Evolutionary conservation across 2,888 invertebrate species (phyloP).

Genomic region (Caenorhabditis zanzibari): DNA sequence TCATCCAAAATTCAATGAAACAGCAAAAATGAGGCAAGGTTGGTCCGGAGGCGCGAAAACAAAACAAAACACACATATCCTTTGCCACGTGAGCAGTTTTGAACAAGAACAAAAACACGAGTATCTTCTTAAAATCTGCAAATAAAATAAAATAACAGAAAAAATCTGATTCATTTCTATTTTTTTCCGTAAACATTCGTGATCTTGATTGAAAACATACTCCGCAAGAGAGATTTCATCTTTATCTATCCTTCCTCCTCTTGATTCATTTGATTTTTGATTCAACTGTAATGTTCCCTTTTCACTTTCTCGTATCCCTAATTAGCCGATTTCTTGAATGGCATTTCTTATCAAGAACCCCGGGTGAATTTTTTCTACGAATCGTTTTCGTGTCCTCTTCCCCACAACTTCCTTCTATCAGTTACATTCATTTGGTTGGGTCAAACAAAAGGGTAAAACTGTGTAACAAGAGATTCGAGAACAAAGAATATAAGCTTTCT

Average conservation of each 20-base stretch:
- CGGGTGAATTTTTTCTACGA: conserved; percentile 13
- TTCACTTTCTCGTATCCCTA: neutral
- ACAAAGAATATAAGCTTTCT: conserved; percentile 33
- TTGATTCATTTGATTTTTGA: neutral
- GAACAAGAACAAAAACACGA: conserved; percentile 5
- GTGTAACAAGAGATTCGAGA: conserved; percentile 38
- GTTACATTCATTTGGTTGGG: conserved; percentile 39
- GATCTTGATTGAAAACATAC: conserved; percentile 20
- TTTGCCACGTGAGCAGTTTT: conserved; percentile 37
- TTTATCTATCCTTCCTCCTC: conserved; percentile 3
- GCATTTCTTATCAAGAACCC: conserved; percentile 40
- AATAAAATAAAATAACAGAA: neutral
- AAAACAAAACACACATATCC: conserved; percentile 40
- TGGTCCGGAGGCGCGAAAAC: neutral
- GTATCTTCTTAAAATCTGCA: conserved; percentile 24
- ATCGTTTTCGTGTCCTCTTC: conserved; percentile 7
- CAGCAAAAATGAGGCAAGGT: conserved; percentile 16
- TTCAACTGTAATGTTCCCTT: neutral
- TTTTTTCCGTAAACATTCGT: conserved; percentile 28
- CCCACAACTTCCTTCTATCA: conserved; percentile 12
- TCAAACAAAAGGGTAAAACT: conserved; percentile 55
- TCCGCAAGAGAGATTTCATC: conserved; percentile 17
- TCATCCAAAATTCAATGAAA: conserved; percentile 28
- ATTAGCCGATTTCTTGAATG: conserved; percentile 6
- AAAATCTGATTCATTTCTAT: conserved; percentile 24